Evolutionary conservation across 2,888 invertebrate species (phyloP).

Genomic region (Tetheella fluctuosa): DNA sequence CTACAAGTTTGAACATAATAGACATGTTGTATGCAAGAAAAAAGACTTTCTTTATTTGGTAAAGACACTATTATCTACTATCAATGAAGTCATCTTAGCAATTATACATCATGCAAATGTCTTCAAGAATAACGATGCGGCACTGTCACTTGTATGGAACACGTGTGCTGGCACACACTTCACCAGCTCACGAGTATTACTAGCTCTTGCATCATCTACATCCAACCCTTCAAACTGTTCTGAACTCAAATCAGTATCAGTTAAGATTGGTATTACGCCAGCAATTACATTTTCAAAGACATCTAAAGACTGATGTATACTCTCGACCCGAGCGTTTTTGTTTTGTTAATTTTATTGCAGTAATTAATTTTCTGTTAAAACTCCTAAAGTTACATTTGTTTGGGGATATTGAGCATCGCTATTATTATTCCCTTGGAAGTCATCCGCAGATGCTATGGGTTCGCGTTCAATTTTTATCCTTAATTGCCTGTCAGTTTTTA

Average conservation of each 20-base stretch:
- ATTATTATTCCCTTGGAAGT: neutral
- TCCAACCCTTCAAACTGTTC: neutral
- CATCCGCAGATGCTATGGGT: neutral
- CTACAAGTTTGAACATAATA: neutral
- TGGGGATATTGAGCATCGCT: slow-evolving; percentile 2
- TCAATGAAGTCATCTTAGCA: slow-evolving; percentile 9
- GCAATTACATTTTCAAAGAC: slow-evolving; percentile 10
- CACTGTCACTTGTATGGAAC: slow-evolving; percentile 23
- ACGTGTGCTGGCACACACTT: slow-evolving; percentile 9
- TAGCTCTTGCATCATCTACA: slow-evolving; percentile 26
- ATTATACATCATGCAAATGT: slow-evolving; percentile 7
- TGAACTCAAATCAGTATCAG: neutral
- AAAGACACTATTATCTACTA: neutral
- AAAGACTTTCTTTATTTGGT: neutral
- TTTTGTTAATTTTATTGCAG: slow-evolving; percentile 12
- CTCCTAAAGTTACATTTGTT: slow-evolving; percentile 9
- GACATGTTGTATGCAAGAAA: neutral
- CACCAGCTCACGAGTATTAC: slow-evolving; percentile 26
- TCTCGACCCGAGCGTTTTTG: slow-evolving; percentile 9
- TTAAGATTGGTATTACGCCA: slow-evolving; percentile 13
- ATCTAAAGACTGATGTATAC: slow-evolving; percentile 19
- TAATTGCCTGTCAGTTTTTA: slow-evolving; percentile 8
- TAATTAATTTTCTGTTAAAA: slow-evolving; percentile 15
- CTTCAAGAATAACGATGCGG: slow-evolving; percentile 13
- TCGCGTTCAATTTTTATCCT: neutral